phyloP scores from a whole-genome alignment of 2,113 vertebrate species.

The Furnarius figulus region DNA sequence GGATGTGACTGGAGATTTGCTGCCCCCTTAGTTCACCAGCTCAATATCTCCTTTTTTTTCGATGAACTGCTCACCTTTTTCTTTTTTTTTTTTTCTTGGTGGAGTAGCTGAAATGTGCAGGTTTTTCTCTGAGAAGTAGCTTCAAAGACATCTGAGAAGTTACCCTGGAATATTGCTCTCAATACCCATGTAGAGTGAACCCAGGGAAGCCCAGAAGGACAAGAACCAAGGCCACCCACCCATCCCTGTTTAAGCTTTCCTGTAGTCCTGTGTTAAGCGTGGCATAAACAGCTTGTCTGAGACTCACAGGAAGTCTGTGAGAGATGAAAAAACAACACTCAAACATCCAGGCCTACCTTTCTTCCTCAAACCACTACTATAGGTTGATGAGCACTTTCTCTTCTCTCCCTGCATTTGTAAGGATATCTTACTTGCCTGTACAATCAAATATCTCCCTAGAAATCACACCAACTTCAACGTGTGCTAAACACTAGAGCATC shows the following conservation, averaged over 20 bases:
- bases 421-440: neutral
- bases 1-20: neutral
- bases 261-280: neutral
- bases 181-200: neutral
- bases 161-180: neutral
- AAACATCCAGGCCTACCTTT: neutral
- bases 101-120: neutral
- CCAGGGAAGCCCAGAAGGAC: neutral
- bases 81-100: neutral
- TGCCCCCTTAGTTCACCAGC: neutral
- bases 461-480: neutral
- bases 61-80: neutral
- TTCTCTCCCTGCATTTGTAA: neutral
- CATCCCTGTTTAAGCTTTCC: neutral
- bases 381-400: neutral
- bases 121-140: neutral
- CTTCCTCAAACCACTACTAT: neutral
- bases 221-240: neutral
- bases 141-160: neutral
- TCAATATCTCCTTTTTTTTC: neutral
- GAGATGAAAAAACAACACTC: neutral
- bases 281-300: neutral
- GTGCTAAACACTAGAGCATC: neutral
- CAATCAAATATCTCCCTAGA: neutral
- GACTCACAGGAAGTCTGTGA: neutral